Conservation (phyloP, 2,113 vertebrate genomes). For the Thryonomys swinderianus region DNA sequence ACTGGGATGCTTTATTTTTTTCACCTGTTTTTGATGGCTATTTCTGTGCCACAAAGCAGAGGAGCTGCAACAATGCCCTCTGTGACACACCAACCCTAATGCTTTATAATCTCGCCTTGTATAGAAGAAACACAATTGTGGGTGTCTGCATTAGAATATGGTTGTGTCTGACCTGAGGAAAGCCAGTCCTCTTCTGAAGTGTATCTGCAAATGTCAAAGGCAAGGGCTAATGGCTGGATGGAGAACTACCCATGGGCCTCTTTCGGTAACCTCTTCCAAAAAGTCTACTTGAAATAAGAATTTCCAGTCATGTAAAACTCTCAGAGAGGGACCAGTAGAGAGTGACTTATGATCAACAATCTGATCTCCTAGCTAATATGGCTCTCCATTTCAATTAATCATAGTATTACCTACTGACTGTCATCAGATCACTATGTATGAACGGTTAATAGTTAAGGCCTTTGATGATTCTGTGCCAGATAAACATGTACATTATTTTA, state of each 20-base stretch:
- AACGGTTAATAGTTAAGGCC: not conserved
- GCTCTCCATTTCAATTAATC: not conserved
- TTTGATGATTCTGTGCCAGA: not conserved
- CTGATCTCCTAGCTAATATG: not conserved
- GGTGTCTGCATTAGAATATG: not conserved
- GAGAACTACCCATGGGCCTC: not conserved
- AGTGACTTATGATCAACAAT: not conserved
- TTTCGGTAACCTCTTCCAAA: not conserved
- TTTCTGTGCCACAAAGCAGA: not conserved
- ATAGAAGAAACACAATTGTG: not conserved
- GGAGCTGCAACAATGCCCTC: not conserved
- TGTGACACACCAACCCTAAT: not conserved
- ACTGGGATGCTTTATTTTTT: not conserved
- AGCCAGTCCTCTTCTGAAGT: not conserved
- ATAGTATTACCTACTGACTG: not conserved
- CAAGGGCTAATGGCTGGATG: accelerated
- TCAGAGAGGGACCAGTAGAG: not conserved
- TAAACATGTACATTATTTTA: not conserved
- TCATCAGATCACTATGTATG: not conserved
- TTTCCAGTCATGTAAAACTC: not conserved
- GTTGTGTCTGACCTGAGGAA: no score
- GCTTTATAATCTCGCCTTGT: not conserved
- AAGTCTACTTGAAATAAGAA: not conserved
- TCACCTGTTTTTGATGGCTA: not conserved
- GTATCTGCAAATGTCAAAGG: not conserved